phyloP scores from a whole-genome alignment of 2,113 vertebrate species.

The Clarias macrocephalus region DNA sequence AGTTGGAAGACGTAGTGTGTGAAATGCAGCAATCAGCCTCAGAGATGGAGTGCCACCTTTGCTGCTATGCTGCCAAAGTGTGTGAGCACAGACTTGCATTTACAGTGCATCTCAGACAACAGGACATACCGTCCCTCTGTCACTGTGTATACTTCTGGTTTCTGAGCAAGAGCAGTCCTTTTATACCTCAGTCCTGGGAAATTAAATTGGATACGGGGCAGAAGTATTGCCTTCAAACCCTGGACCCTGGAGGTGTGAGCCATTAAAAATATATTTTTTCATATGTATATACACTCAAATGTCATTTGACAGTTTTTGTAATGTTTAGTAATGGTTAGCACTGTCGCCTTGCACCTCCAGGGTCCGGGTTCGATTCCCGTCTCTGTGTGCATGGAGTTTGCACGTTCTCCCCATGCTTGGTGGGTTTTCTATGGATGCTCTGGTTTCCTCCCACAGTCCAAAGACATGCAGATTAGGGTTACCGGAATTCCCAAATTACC shows the following conservation, averaged over 20 bases:
- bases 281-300: background rate
- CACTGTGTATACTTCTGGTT: background rate
- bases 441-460: too few relatives aligned
- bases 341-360: too few relatives aligned
- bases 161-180: background rate
- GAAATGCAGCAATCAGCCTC: constrained; percentile 16
- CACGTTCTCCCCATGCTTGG: too few relatives aligned
- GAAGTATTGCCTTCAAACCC: background rate
- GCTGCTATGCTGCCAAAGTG: constrained; percentile 17
- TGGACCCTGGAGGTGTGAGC: too few relatives aligned
- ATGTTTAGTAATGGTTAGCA: too few relatives aligned
- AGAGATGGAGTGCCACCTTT: constrained; percentile 25
- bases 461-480: too few relatives aligned
- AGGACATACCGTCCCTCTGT: background rate
- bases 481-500: too few relatives aligned
- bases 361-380: too few relatives aligned
- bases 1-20: background rate
- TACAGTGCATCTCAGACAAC: constrained; percentile 28
- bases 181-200: background rate
- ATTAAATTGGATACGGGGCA: background rate
- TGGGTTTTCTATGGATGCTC: too few relatives aligned
- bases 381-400: too few relatives aligned
- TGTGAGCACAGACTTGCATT: constrained; percentile 57
- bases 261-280: background rate
- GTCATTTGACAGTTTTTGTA: background rate